These are phyloP conservation scores for Phania funesta DNA, from an alignment of 2,888 invertebrate species.

Conservation along the genomic window DNA sequence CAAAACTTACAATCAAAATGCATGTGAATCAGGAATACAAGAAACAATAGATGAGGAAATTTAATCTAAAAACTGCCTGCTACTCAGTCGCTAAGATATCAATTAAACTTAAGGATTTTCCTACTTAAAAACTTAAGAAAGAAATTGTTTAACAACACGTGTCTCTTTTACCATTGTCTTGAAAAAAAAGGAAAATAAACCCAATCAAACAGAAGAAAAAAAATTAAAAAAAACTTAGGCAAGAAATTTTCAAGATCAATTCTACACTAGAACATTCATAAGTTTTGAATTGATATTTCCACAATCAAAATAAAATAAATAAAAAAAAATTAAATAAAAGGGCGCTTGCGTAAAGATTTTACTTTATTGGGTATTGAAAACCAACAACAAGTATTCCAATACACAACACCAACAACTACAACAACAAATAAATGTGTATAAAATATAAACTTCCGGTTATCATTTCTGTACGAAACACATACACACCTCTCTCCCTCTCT, in stretches of 20 bases:
- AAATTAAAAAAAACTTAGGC: neutral
- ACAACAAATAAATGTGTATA: conserved; percentile 38
- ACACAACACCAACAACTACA: conserved; percentile 33
- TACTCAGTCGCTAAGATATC: neutral
- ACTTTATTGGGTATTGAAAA: conserved; percentile 42
- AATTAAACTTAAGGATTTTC: too few relatives aligned
- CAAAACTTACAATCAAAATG: too few relatives aligned
- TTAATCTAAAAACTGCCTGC: neutral
- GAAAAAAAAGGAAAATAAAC: conserved; percentile 18
- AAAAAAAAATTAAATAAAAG: conserved; percentile 19
- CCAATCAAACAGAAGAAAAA: conserved; percentile 5
- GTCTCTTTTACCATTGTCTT: conserved; percentile 30
- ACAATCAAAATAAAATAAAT: conserved; percentile 34
- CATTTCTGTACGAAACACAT: conserved; percentile 54
- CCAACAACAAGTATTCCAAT: conserved; percentile 16
- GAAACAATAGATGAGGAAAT: neutral
- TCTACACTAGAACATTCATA: conserved; percentile 28
- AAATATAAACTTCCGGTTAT: conserved; percentile 64
- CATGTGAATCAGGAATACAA: neutral
- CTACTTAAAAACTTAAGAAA: neutral
- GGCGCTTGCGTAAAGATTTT: conserved; percentile 65
- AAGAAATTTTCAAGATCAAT: conserved; percentile 54
- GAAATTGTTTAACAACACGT: conserved; percentile 49
- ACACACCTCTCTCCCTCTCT: conserved; percentile 22
- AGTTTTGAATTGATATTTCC: conserved; percentile 38